A percentile compares a stretch with the other conserved stretches of the same genome.
Conservation (phyloP, 2,113 vertebrate genomes). For the Apaloderma vittatum region DNA sequence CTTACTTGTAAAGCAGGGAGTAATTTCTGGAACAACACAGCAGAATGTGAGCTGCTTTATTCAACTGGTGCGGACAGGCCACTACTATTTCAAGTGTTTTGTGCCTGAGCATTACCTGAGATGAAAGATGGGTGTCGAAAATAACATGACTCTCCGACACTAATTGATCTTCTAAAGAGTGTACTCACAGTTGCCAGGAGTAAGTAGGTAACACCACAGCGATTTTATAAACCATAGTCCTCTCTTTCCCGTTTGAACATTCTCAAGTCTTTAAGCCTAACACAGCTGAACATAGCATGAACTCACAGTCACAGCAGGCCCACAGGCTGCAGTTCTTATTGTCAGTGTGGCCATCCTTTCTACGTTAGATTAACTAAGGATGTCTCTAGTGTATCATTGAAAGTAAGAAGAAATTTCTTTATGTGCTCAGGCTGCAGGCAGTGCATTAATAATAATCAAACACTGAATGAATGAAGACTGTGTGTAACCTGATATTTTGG, state of each 20-base stretch:
- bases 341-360: accelerated
- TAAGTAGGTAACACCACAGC: neutral
- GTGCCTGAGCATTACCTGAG: neutral
- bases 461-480: neutral
- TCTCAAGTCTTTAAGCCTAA: neutral
- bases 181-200: neutral
- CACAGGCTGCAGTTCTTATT: neutral
- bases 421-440: neutral
- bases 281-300: neutral
- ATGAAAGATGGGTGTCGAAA: neutral
- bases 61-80: neutral
- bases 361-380: neutral
- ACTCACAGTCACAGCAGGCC: neutral
- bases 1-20: neutral
- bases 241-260: neutral
- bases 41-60: neutral
- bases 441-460: neutral
- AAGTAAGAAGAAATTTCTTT: neutral
- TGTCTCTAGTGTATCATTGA: neutral
- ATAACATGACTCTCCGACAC: neutral
- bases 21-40: neutral
- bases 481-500: neutral
- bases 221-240: neutral
- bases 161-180: neutral
- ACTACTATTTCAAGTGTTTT: neutral